These are phyloP conservation scores for Hirtodrosophila alboralis DNA, from an alignment of 2,888 invertebrate species.

Conservation along the genomic window DNA sequence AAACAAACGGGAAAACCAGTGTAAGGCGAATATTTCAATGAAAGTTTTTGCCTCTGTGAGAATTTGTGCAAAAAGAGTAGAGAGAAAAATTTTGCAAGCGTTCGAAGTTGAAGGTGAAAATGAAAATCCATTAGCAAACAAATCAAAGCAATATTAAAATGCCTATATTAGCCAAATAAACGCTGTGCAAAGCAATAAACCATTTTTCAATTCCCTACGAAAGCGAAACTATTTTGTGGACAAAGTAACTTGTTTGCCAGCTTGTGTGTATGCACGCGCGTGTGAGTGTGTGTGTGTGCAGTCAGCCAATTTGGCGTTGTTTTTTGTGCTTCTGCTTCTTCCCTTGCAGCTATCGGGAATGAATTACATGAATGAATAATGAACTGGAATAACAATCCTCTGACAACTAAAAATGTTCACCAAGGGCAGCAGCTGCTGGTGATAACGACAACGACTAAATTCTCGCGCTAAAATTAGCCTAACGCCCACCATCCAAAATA, in stretches of 20 bases:
- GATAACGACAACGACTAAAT: constrained; percentile 32
- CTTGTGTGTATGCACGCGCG: constrained; percentile 23
- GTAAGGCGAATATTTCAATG: constrained; percentile 53
- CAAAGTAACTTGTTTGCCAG: constrained; percentile 46
- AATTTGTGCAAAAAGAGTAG: constrained; percentile 59
- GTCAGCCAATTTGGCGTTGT: constrained; percentile 32
- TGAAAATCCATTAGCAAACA: constrained; percentile 43
- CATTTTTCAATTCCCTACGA: constrained; percentile 30
- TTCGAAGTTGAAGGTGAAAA: constrained; percentile 59
- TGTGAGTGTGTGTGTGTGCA: constrained; percentile 21
- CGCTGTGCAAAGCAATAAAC: constrained; percentile 23
- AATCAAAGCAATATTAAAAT: constrained; percentile 38
- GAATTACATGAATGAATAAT: constrained; percentile 39
- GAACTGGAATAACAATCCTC: constrained; percentile 47
- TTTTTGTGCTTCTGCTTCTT: constrained; percentile 24
- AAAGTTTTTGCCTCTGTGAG: constrained; percentile 60
- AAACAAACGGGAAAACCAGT: constrained; percentile 23
- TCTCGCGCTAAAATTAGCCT: constrained; percentile 54
- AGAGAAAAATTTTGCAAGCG: constrained; percentile 59
- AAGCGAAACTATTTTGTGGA: constrained; percentile 54
- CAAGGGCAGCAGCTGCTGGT: constrained; percentile 52
- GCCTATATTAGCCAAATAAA: constrained; percentile 28
- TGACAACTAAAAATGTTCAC: constrained; percentile 45
- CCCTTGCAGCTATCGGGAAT: constrained; percentile 10
- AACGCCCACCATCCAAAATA: constrained; percentile 19